Percentiles rank a stretch among this genome's conserved stretches.
These are phyloP conservation scores for Tangara arthus DNA, from an alignment of 2,797 vertebrate species.

Conservation along the genomic window DNA sequence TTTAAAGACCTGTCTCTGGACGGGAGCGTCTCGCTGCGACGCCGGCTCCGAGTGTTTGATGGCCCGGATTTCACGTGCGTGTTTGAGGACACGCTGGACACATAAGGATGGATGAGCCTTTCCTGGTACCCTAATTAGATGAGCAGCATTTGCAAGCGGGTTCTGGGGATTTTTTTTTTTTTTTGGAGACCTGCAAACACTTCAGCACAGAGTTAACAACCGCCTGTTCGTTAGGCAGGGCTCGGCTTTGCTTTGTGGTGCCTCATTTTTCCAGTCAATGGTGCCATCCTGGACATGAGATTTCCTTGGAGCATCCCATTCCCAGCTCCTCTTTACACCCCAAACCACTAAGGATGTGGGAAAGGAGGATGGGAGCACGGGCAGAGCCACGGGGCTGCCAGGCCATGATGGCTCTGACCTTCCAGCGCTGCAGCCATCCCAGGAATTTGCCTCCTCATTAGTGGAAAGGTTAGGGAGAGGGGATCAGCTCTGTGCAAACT, in stretches of 20 bases:
- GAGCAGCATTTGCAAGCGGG: neutral
- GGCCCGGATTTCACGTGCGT: neutral
- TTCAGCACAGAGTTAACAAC: neutral
- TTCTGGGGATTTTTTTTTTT: neutral
- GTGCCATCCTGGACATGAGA: neutral
- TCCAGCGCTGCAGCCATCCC: neutral
- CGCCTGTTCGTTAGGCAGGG: neutral
- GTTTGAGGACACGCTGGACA: neutral
- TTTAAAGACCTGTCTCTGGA: constrained; percentile 50
- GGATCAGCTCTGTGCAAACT: neutral
- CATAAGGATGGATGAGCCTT: constrained; percentile 8
- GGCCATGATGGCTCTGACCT: neutral
- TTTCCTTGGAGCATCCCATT: neutral
- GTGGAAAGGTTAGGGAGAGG: neutral
- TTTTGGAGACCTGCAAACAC: neutral
- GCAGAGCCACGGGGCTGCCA: rapidly evolving
- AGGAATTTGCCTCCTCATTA: constrained; percentile 24
- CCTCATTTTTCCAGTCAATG: neutral
- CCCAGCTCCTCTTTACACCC: neutral
- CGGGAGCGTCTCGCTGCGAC: neutral
- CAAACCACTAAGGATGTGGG: neutral
- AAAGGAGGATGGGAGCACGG: neutral
- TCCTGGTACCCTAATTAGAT: neutral
- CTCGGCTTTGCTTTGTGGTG: neutral
- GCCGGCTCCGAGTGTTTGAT: neutral